Conservation (phyloP, 2,113 vertebrate species). For the Spea bombifrons region DNA sequence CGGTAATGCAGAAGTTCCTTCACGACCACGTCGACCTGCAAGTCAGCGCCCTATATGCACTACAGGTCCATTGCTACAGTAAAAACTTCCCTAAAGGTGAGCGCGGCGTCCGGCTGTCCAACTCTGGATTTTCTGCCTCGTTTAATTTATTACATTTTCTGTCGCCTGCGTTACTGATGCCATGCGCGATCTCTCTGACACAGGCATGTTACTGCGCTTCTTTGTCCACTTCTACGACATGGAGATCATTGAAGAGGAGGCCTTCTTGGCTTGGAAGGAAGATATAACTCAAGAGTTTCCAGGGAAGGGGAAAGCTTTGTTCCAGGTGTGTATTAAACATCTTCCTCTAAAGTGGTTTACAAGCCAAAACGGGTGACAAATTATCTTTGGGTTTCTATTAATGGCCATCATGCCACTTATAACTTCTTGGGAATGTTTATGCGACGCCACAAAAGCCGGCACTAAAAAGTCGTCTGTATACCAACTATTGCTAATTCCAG, state of each 20-base stretch:
- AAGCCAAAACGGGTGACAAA: no score
- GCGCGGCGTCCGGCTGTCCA: not conserved
- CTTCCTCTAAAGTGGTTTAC: no score
- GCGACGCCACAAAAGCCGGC: no score
- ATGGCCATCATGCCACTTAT: no score
- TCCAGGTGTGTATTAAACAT: constrained; percentile 77
- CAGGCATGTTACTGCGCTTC: constrained; percentile 97
- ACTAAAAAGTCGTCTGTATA: not conserved
- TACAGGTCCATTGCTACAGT: constrained; percentile 97
- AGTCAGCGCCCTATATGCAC: constrained; percentile 93
- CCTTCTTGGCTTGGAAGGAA: constrained; percentile 99
- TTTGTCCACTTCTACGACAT: constrained; percentile 98
- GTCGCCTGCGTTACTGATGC: not conserved
- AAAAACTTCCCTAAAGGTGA: constrained; percentile 92
- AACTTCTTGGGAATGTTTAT: no score
- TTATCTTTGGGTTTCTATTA: no score
- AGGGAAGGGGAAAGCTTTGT: constrained; percentile 98
- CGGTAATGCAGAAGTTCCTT: constrained; percentile 98
- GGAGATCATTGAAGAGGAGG: constrained; percentile 99
- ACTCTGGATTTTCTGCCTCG: no score
- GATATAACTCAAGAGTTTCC: constrained; percentile 98
- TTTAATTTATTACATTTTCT: no score
- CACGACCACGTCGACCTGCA: constrained; percentile 96
- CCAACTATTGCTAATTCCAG: not conserved
- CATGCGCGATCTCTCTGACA: not conserved